A percentile compares a stretch with the other conserved stretches of the same genome.
Conservation (phyloP, 2,113 vertebrate genomes). For the Chascanopsetta lugubris region DNA sequence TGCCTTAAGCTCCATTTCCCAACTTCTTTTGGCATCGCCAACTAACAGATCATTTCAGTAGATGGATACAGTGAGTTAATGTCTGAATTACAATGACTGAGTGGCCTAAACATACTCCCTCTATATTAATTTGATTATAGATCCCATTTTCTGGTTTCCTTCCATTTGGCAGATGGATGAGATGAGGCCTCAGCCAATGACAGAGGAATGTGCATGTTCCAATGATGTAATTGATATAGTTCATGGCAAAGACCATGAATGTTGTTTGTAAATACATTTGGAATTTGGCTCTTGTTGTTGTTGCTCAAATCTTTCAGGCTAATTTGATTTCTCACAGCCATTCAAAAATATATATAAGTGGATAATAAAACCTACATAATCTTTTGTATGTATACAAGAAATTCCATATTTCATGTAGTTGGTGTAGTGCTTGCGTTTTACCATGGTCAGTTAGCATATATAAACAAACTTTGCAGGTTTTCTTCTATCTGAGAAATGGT, state of each 20-base stretch:
- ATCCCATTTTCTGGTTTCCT: constrained; percentile 9
- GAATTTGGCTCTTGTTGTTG: constrained; percentile 10
- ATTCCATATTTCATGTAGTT: too few relatives aligned
- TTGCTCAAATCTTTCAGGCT: not conserved
- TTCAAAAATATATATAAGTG: too few relatives aligned
- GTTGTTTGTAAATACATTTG: constrained; percentile 31
- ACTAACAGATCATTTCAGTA: constrained; percentile 18
- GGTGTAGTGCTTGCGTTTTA: too few relatives aligned
- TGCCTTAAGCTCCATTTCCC: not conserved
- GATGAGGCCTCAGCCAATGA: constrained; percentile 9
- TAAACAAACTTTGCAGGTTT: too few relatives aligned
- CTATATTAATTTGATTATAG: constrained; percentile 24
- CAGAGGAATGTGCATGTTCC: constrained; percentile 23
- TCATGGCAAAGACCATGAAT: constrained; percentile 12
- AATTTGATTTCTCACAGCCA: not conserved
- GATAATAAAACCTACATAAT: too few relatives aligned
- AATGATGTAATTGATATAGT: constrained; percentile 36
- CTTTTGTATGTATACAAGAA: too few relatives aligned
- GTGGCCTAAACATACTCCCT: constrained; percentile 17
- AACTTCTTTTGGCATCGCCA: not conserved
- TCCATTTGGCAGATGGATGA: not conserved
- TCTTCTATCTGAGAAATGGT: too few relatives aligned
- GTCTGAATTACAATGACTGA: constrained; percentile 32
- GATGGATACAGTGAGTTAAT: constrained; percentile 4
- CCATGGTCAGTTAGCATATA: too few relatives aligned